These are phyloP conservation scores for Dione juno DNA, from an alignment of 2,888 invertebrate genomes.

Conservation along the genomic window DNA sequence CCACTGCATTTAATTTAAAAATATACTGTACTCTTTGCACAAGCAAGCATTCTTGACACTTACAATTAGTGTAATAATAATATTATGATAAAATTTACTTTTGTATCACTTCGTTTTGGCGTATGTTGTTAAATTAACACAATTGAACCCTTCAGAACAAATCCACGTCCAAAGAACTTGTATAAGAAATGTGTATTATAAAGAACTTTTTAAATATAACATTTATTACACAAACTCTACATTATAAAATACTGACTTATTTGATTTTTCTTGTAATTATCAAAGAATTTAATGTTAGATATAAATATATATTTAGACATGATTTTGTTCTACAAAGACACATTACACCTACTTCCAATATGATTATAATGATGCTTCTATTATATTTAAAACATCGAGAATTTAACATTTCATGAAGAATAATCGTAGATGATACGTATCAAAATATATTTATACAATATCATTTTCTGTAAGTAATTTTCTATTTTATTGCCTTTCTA, in stretches of 20 bases:
- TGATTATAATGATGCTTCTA: background rate
- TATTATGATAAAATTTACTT: background rate
- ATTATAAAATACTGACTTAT: background rate
- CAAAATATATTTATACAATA: slow-evolving; percentile 41
- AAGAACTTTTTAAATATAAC: background rate
- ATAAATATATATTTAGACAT: background rate
- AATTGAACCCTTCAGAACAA: slow-evolving; percentile 1
- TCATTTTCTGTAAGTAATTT: slow-evolving; percentile 18
- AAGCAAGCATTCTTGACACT: background rate
- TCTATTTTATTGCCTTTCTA: slow-evolving; percentile 26
- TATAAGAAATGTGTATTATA: background rate
- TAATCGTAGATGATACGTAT: slow-evolving; percentile 33
- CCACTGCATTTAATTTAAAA: background rate
- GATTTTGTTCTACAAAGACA: slow-evolving; percentile 16
- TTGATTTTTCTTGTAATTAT: background rate
- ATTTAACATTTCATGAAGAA: slow-evolving; percentile 12
- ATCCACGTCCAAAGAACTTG: background rate
- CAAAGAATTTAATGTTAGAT: background rate
- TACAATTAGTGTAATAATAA: background rate
- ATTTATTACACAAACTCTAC: background rate
- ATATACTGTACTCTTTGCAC: background rate
- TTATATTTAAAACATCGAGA: slow-evolving; percentile 20
- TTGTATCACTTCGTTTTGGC: slow-evolving; percentile 19
- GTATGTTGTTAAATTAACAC: background rate
- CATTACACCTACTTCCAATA: slow-evolving; percentile 6